Percentiles rank a stretch among this genome's conserved stretches.
phyloP scores from a whole-genome alignment of 2,113 vertebrate species.

The Emydura subglobosa region DNA sequence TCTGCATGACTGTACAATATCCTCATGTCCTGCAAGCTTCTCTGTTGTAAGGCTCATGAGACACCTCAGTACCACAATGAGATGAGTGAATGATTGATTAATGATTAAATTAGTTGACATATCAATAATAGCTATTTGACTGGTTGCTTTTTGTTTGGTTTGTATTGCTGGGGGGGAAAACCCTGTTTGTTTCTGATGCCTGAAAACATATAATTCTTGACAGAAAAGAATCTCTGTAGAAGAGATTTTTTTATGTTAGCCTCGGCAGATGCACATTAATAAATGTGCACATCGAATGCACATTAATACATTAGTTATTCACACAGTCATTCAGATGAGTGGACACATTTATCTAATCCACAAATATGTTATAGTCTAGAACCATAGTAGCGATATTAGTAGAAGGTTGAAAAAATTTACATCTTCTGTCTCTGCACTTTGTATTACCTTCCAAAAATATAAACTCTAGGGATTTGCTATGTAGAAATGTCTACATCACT shows the following conservation, averaged over 20 bases:
- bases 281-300: conserved; percentile 65
- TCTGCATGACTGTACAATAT: conserved; percentile 42
- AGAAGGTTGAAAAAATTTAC: conserved; percentile 42
- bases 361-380: conserved; percentile 42
- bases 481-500: conserved; percentile 26
- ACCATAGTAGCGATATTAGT: conserved; percentile 24
- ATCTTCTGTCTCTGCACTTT: conserved; percentile 56
- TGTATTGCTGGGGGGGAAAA: conserved; percentile 43
- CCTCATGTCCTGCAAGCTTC: conserved; percentile 34
- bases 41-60: conserved; percentile 47
- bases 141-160: conserved; percentile 14
- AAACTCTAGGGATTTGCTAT: conserved; percentile 41
- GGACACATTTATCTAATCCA: conserved; percentile 67
- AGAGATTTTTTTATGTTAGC: conserved; percentile 37
- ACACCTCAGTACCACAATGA: conserved; percentile 36
- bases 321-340: conserved; percentile 66
- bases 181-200: conserved; percentile 58
- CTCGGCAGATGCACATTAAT: conserved; percentile 50
- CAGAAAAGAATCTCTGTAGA: conserved; percentile 15
- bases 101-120: conserved; percentile 54
- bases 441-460: conserved; percentile 32
- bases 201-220: conserved; percentile 52
- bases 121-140: conserved; percentile 64
- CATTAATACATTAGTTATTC: conserved; percentile 70
- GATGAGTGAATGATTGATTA: conserved; percentile 60